These are phyloP conservation scores for Epicampocera succincta DNA, from an alignment of 2,888 invertebrate species.

Conservation along the genomic window DNA sequence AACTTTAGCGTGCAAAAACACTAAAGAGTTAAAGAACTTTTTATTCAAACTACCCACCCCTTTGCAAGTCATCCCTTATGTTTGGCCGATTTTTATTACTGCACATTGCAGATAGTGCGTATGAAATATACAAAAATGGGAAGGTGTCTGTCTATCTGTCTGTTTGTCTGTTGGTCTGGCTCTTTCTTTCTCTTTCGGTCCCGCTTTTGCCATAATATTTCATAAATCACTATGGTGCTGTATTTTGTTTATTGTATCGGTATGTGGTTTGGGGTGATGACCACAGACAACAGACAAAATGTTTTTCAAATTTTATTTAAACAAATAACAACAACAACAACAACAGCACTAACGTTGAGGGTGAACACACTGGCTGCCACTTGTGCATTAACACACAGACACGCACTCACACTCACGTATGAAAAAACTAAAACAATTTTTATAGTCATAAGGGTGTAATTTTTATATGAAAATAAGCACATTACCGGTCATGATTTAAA, in stretches of 20 bases:
- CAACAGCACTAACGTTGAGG: slow-evolving; percentile 41
- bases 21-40: too few relatives aligned
- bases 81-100: slow-evolving; percentile 26
- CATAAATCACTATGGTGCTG: slow-evolving; percentile 39
- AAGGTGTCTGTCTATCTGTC: slow-evolving; percentile 24
- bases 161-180: background rate
- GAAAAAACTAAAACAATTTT: background rate
- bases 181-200: background rate
- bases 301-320: slow-evolving; percentile 50
- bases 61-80: background rate
- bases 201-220: background rate
- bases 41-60: slow-evolving; percentile 33
- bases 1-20: too few relatives aligned
- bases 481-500: slow-evolving; percentile 38
- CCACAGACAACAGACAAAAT: slow-evolving; percentile 67
- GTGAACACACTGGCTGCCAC: slow-evolving; percentile 31
- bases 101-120: slow-evolving; percentile 51
- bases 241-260: slow-evolving; percentile 37
- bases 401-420: too few relatives aligned
- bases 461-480: slow-evolving; percentile 16
- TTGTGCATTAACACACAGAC: slow-evolving; percentile 4
- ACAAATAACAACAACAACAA: slow-evolving; percentile 24
- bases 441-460: slow-evolving; percentile 47
- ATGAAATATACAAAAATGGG: background rate
- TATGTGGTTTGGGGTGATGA: slow-evolving; percentile 64